Evolutionary conservation across 1,140 invertebrate species (phyloP), one percentile per base, ranked within the genome.

Genomic region (Chrysoperla carnea): DNA sequence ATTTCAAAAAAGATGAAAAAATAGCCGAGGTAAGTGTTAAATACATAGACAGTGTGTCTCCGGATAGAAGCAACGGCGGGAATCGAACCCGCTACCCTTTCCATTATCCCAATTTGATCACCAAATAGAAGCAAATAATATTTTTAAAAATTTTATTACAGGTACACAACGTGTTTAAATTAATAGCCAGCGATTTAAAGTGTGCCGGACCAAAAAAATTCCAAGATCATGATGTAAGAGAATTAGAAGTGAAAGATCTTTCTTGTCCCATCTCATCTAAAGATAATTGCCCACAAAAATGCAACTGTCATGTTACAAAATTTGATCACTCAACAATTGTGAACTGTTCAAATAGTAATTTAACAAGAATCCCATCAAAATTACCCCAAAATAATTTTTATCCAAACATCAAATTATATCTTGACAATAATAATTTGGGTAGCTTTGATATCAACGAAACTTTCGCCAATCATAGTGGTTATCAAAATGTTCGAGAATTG

Each of bases 321-420:
- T 29, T 6, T 4, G 38, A 27, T 23, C 7, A 39, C 8, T 9
- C 6, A n/a, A 11, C 27, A 11, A 27, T 39, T 31, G n/a, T 41
- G 29, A 31, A 41, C 15, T 41, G 40, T 41, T 29, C 40, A 14
- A 31, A 41, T 41, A 29, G n/a, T 14, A 28, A 27, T 13, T 29
- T 50, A 36, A 45, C 43, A 15, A n/a, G 14, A 9, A n/a, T 41
- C 9, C 48, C 48, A 11, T 15, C 28, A 6, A n/a, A 37, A 5
- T 4, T 29, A 17, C 36, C 37, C 23, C 5, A 14, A 44, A 8
- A 36, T 41, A 17, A 36, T 43, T 39, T 17, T 46, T 13, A 13
- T 46, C 29, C 36, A 45, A 6, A 37, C 44, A 38, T 29, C 12
- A 9, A 46, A 48, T 33, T 31, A 42, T 45, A 27, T 29, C 6